These are phyloP conservation scores for Arctocebus calabarensis DNA, from an alignment of 2,797 vertebrate species.

Conservation along the genomic window DNA sequence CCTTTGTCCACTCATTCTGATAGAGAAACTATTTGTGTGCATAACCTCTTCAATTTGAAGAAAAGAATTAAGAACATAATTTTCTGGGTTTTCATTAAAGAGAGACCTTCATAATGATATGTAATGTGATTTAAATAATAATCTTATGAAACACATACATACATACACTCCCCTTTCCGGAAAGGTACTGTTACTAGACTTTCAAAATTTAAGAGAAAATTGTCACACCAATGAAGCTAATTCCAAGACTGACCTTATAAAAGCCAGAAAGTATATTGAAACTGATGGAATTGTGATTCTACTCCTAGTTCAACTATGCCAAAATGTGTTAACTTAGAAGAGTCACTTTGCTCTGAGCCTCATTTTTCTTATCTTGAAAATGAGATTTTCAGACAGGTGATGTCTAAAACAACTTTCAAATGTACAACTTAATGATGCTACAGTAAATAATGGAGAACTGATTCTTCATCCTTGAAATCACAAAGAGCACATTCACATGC, in stretches of 20 bases:
- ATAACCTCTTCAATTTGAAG: neutral
- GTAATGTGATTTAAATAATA: neutral
- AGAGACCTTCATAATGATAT: neutral
- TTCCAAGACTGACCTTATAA: neutral
- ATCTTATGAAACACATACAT: neutral
- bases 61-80: neutral
- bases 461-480: neutral
- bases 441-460: neutral
- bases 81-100: neutral
- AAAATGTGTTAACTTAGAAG: neutral
- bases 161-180: neutral
- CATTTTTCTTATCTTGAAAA: neutral
- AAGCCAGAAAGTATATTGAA: neutral
- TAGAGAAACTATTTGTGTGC: neutral
- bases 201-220: conserved; percentile 2
- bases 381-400: neutral
- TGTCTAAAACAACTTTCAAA: neutral
- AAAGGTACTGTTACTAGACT: neutral
- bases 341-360: neutral
- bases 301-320: neutral
- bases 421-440: neutral
- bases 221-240: neutral
- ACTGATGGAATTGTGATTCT: neutral
- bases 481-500: neutral
- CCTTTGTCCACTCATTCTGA: neutral